Evolutionary conservation across 2,888 invertebrate genomes (phyloP).

Genomic region (Leucophora obtusa): DNA sequence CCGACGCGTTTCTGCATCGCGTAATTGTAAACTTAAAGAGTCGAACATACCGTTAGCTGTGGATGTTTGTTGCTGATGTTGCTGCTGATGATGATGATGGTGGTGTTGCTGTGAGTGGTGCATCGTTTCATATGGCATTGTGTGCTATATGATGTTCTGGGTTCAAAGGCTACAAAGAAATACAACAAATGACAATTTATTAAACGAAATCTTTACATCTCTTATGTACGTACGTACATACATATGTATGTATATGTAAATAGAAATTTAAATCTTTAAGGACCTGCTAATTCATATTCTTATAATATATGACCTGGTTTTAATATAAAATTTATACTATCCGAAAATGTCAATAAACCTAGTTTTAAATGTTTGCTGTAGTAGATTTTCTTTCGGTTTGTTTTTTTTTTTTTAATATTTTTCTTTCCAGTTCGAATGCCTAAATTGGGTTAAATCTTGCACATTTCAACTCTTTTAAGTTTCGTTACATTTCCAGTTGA

Average conservation of each 20-base stretch:
- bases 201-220: background rate
- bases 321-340: background rate
- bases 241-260: background rate
- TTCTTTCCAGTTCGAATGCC: background rate
- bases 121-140: conserved; percentile 77
- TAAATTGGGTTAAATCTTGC: conserved; percentile 22
- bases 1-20: conserved; percentile 88
- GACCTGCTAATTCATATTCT: background rate
- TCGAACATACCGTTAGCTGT: conserved; percentile 79
- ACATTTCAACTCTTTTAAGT: conserved; percentile 2
- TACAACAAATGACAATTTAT: background rate
- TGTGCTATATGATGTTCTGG: conserved; percentile 51
- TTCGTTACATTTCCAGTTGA: conserved; percentile 12
- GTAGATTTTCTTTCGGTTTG: conserved; percentile 23
- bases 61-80: conserved; percentile 66
- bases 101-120: conserved; percentile 72
- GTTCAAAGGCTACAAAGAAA: conserved; percentile 46
- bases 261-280: background rate
- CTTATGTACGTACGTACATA: no score
- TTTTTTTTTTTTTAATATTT: conserved; percentile 2
- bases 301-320: conserved; percentile 9
- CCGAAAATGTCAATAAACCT: conserved; percentile 9
- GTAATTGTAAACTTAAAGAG: conserved; percentile 85
- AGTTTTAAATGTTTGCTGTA: background rate
- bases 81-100: conserved; percentile 68